Conservation (phyloP, 2,888 invertebrate genomes). For the Ctenicera cuprea region DNA sequence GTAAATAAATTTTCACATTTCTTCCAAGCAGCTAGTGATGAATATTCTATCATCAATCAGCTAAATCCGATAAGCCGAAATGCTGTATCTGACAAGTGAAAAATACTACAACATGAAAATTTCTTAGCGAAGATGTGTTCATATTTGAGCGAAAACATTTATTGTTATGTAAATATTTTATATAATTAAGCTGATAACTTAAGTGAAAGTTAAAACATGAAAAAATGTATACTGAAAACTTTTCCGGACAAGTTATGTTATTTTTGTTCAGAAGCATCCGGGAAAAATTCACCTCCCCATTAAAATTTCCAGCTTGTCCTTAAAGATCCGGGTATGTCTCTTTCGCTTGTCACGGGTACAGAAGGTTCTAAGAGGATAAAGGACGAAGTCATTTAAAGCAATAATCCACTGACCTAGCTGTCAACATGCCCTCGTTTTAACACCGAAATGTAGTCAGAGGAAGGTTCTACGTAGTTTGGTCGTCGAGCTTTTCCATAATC, state of each 20-base stretch:
- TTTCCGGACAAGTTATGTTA: neutral
- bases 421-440: slow-evolving; percentile 35
- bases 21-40: neutral
- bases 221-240: neutral
- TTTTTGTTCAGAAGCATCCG: neutral
- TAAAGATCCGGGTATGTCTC: slow-evolving; percentile 22
- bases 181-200: no score
- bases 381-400: slow-evolving; percentile 42
- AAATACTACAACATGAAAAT: neutral
- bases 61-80: slow-evolving; percentile 15
- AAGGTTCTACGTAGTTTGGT: slow-evolving; percentile 6
- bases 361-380: slow-evolving; percentile 41
- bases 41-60: slow-evolving; percentile 15
- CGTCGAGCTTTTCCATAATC: slow-evolving; percentile 20
- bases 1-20: slow-evolving; percentile 2
- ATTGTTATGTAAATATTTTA: no score
- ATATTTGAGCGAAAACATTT: neutral
- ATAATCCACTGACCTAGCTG: slow-evolving; percentile 46
- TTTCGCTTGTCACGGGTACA: slow-evolving; percentile 33
- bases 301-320: slow-evolving; percentile 27
- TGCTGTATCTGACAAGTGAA: neutral
- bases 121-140: neutral
- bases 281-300: neutral
- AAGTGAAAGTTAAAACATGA: no score
- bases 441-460: slow-evolving; percentile 19